phyloP scores from a whole-genome alignment of 2,888 invertebrate species.

The Athalia cordata region DNA sequence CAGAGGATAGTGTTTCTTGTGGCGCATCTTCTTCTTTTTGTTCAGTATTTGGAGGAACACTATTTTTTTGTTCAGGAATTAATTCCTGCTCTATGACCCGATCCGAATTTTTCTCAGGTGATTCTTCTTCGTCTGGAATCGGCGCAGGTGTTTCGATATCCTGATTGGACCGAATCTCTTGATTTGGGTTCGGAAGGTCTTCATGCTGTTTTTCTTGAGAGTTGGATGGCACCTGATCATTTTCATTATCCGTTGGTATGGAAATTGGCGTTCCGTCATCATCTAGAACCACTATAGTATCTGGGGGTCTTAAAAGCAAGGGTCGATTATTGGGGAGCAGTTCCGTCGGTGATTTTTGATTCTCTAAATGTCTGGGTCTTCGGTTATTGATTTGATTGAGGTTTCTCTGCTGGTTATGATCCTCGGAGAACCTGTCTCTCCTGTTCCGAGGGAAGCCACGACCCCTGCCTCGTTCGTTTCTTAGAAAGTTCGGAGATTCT shows the following conservation, averaged over 20 bases:
- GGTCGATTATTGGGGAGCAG: constrained; percentile 55
- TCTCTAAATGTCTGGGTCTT: constrained; percentile 45
- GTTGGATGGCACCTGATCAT: constrained; percentile 38
- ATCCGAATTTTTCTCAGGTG: background rate
- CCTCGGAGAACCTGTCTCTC: constrained; percentile 63
- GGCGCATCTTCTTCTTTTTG: background rate
- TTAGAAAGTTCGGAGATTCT: constrained; percentile 58
- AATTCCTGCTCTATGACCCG: background rate
- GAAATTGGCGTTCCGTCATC: constrained; percentile 62
- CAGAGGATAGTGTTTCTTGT: background rate
- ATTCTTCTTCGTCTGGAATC: background rate
- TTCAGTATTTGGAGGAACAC: background rate
- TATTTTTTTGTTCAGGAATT: background rate
- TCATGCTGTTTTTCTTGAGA: constrained; percentile 8
- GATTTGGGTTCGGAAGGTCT: too few species aligned
- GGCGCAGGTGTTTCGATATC: background rate
- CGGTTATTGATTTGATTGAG: constrained; percentile 55
- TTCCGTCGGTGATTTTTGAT: constrained; percentile 56
- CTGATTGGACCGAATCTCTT: background rate
- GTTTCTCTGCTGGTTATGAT: constrained; percentile 59
- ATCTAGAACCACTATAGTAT: constrained; percentile 61
- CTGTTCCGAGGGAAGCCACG: constrained; percentile 63
- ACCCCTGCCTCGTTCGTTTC: constrained; percentile 62
- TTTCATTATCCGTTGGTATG: constrained; percentile 55
- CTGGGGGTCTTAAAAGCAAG: constrained; percentile 58